Conservation (phyloP, 2,113 vertebrate species). For the Crotalus horridus region DNA sequence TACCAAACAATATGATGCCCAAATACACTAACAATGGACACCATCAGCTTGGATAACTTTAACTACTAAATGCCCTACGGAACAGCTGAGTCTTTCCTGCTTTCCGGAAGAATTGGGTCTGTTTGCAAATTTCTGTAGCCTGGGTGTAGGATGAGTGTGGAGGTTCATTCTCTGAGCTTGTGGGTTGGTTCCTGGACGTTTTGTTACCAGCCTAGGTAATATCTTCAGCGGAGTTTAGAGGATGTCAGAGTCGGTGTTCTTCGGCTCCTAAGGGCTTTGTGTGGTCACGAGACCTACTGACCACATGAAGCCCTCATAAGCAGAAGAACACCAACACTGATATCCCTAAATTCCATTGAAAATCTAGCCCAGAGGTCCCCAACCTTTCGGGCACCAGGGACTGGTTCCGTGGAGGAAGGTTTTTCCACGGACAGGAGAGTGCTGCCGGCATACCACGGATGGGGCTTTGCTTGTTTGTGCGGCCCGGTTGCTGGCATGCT, state of each 20-base stretch:
- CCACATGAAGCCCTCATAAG: neutral
- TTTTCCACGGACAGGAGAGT: no score
- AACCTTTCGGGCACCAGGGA: no score
- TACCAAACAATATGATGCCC: neutral
- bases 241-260: neutral
- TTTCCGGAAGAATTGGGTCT: neutral
- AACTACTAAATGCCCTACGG: neutral
- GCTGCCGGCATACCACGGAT: no score
- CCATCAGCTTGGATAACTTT: neutral
- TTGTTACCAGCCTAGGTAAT: neutral
- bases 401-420: no score
- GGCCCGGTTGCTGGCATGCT: no score
- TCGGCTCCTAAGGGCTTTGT: neutral
- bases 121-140: neutral
- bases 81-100: neutral
- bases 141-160: neutral
- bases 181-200: neutral
- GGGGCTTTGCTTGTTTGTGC: no score
- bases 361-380: no score
- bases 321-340: neutral
- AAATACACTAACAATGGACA: neutral
- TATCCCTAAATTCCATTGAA: no score
- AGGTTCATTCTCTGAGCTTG: neutral
- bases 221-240: neutral
- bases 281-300: neutral